Evolutionary conservation across 2,888 invertebrate genomes (phyloP), one percentile per base, ranked within the genome.

Genomic region (Spisula subtruncata): DNA sequence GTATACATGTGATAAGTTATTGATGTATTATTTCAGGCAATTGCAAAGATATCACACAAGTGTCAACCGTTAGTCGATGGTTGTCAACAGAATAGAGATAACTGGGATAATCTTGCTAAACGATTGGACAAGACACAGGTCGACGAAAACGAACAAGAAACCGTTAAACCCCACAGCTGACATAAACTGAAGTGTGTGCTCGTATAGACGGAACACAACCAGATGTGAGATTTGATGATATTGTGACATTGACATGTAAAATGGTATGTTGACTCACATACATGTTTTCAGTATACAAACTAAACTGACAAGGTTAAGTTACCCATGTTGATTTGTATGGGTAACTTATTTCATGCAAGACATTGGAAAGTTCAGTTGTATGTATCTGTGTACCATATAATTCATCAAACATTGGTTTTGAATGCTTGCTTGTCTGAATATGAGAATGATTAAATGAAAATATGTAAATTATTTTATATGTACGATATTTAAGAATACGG

Each of bases 31-130:
- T 84, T 84, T 32, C 51, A 96, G 96, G 96, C 96, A 12, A 96
- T 96, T 29, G 92, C 95, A 5, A 94, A 94, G 87, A 94, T 98
- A 98, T 96, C 95, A n/a, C 89, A 93, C 0, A 89, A 92, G 12
- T 86, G 96, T 86, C 83, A 87, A 25, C 96, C 96, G 25, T 86
- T 96, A 81, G 87, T 95, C 46, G 94, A 95, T 20, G 96, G 96
- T 25, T 96, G 96, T 88, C 89, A 94, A 81, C 92, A 91, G 41
- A 96, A 96, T 90, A 92, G 96, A 35, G 91, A 93, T 8, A 94
- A 95, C 91, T 96, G 96, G 96, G 87, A 94, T 79, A 89, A 90
- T 48, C 91, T 95, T 71, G 93, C 94, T 0, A 93, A 95, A 41
- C 60, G 87, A 48, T 93, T 93, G 79, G 94, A 94, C 91, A 94